These are phyloP conservation scores for Poliocrania exsul DNA, from an alignment of 2,797 vertebrate genomes.

Conservation along the genomic window DNA sequence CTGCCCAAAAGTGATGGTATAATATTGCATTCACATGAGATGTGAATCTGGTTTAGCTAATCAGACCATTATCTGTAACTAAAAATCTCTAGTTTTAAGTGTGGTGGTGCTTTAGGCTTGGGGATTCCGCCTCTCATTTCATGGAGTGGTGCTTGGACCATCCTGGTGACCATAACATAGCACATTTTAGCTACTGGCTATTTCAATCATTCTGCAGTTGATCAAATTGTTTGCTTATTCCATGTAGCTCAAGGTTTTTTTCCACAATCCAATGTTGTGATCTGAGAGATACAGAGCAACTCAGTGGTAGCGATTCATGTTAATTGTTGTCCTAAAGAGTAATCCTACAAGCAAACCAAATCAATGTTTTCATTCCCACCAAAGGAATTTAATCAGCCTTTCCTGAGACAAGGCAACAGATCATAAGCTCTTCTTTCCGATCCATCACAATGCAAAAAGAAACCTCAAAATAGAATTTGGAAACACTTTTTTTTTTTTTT, in stretches of 20 bases:
- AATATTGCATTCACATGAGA: background rate
- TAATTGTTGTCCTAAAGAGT: background rate
- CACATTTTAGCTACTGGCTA: background rate
- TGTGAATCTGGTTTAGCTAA: background rate
- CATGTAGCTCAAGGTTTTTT: background rate
- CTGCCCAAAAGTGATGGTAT: background rate
- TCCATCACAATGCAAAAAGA: background rate
- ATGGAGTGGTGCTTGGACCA: background rate
- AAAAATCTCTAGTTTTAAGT: background rate
- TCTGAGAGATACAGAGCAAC: background rate
- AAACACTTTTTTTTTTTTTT: background rate
- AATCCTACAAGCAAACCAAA: background rate
- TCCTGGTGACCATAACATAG: rapidly evolving
- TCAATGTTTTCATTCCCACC: background rate
- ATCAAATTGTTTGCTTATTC: background rate
- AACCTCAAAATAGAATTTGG: background rate
- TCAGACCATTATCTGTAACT: background rate
- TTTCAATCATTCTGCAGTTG: background rate
- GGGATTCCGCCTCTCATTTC: background rate
- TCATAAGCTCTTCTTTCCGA: background rate
- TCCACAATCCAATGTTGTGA: background rate
- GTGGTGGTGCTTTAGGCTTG: background rate
- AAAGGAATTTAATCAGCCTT: background rate
- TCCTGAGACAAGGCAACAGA: background rate
- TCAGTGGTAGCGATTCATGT: background rate